Evolutionary conservation across 1,140 invertebrate species (phyloP).

Genomic region (Grapholita molesta): DNA sequence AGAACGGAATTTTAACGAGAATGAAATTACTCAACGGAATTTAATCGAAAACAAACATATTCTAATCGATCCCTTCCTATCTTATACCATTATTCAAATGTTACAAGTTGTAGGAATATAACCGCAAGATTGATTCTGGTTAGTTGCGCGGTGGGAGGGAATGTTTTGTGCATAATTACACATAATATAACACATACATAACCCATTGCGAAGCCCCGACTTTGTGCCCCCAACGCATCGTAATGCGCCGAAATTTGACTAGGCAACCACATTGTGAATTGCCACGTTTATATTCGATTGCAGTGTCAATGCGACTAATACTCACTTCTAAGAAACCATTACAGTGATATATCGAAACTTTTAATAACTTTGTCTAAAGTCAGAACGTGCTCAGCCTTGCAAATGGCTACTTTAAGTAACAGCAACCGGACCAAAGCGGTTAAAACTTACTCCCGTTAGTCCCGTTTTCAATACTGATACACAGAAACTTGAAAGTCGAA

Average conservation of each 20-base stretch:
- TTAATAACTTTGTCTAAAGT: constrained; percentile 13
- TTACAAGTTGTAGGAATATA: too few species aligned
- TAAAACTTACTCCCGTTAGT: constrained; percentile 7
- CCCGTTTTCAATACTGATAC: background rate
- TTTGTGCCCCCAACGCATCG: too few species aligned
- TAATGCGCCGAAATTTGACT: background rate
- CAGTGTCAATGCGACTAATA: background rate
- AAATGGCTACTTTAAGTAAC: background rate
- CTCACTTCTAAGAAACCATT: background rate
- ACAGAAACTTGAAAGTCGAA: too few species aligned
- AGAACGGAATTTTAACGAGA: constrained; percentile 12
- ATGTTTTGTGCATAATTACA: too few species aligned
- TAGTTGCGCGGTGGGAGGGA: too few species aligned
- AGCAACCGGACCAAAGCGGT: background rate
- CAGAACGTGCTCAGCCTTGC: background rate
- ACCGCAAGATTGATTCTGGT: too few species aligned
- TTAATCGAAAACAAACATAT: background rate
- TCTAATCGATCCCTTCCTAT: background rate
- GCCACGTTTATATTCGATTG: background rate
- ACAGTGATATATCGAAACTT: constrained; percentile 5
- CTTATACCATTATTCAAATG: too few species aligned
- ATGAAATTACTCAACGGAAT: background rate
- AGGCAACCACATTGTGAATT: background rate
- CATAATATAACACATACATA: too few species aligned
- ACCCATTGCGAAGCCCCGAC: too few species aligned